phyloP scores from a whole-genome alignment of 2,113 vertebrate genomes.

The Odontophorus gujanensis region DNA sequence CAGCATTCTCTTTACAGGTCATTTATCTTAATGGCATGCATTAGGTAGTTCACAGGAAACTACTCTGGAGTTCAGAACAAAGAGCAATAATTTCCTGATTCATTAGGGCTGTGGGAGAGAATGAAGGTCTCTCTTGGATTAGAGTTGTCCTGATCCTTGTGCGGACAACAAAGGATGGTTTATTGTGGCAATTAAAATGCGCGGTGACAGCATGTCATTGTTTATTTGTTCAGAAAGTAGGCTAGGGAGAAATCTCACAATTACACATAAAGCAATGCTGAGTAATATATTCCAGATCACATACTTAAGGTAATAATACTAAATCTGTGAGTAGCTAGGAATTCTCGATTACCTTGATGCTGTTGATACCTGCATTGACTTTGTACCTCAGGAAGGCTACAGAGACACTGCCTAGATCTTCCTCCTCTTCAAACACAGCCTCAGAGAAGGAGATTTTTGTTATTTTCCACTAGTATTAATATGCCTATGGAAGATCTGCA shows the following conservation, averaged over 20 bases:
- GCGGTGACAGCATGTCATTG: background rate
- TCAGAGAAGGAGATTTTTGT: background rate
- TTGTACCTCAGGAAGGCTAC: background rate
- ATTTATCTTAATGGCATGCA: background rate
- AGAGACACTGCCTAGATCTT: background rate
- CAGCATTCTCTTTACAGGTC: background rate
- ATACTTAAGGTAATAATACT: background rate
- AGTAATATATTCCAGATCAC: slow-evolving; percentile 43
- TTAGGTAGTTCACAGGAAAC: background rate
- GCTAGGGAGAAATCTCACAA: background rate
- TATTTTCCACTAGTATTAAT: background rate
- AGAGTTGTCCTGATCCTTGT: background rate
- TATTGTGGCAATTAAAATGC: background rate
- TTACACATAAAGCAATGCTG: background rate
- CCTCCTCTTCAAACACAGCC: background rate
- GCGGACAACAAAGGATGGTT: background rate
- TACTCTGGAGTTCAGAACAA: background rate
- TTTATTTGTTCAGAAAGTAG: background rate
- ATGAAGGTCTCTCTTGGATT: background rate
- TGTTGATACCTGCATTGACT: background rate
- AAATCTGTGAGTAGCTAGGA: background rate
- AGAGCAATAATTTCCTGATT: background rate
- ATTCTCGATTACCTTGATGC: background rate
- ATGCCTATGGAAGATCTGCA: background rate
- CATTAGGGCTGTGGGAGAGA: background rate